Percentiles rank a stretch among this genome's conserved stretches.
Conservation (phyloP, 37 sponge, comb jelly and placozoan species). For the Cliona cf. orientalis region DNA sequence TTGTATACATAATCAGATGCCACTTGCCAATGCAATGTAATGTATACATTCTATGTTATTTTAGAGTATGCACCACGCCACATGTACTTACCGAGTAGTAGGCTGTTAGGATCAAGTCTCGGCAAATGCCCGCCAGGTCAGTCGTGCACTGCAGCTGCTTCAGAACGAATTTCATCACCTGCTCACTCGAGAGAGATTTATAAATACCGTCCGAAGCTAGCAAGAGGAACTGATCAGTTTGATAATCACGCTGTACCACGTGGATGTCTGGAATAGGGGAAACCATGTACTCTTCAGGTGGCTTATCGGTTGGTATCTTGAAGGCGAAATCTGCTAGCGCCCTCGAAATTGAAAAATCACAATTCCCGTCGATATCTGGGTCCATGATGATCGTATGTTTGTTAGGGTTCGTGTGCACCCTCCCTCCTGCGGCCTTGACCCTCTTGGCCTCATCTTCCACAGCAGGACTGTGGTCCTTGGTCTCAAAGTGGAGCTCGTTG, state of each 20-base stretch:
- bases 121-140: conserved; percentile 11
- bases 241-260: background rate
- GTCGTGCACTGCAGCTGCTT: background rate
- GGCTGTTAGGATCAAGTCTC: conserved; percentile 8
- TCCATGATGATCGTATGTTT: conserved; percentile 23
- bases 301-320: background rate
- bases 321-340: conserved; percentile 15
- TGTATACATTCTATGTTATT: background rate
- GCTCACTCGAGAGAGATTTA: background rate
- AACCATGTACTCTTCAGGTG: background rate
- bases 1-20: background rate
- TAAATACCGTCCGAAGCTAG: conserved; percentile 28
- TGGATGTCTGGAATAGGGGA: conserved; percentile 16
- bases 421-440: conserved; percentile 22
- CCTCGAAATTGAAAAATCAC: conserved; percentile 17
- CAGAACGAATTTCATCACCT: conserved; percentile 16
- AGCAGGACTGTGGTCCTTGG: conserved; percentile 17
- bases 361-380: background rate
- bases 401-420: conserved; percentile 13
- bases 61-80: background rate
- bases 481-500: background rate
- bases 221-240: conserved; percentile 15
- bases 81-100: conserved; percentile 17
- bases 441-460: background rate
- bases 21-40: background rate